These are phyloP conservation scores for Crioceris asparagi DNA, from an alignment of 2,888 invertebrate species.

Conservation along the genomic window DNA sequence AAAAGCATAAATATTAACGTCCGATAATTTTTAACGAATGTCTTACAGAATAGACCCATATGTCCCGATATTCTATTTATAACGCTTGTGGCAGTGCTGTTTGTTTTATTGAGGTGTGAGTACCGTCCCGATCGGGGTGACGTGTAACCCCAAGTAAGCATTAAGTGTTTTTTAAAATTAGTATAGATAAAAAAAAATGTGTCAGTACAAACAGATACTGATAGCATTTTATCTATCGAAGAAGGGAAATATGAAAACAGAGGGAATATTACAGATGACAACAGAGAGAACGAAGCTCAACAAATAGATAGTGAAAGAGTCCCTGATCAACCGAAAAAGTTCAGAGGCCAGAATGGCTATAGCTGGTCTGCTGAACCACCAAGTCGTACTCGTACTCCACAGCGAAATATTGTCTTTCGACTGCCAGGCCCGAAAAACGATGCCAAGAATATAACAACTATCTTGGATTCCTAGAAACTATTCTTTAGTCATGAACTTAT, in stretches of 20 bases:
- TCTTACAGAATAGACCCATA: too few relatives aligned
- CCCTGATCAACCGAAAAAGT: background rate
- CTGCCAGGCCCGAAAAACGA: conserved; percentile 1
- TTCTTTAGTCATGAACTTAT: too few relatives aligned
- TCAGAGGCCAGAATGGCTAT: background rate
- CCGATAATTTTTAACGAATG: too few relatives aligned
- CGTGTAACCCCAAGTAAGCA: too few relatives aligned
- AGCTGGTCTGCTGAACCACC: conserved; percentile 1
- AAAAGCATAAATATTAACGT: too few relatives aligned
- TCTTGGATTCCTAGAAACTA: conserved; percentile 1
- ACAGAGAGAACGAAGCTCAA: conserved; percentile 1
- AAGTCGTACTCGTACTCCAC: background rate
- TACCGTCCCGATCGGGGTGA: too few relatives aligned
- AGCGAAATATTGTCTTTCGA: background rate
- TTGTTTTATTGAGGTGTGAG: too few relatives aligned
- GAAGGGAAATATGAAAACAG: conserved; percentile 1
- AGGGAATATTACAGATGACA: conserved; percentile 1
- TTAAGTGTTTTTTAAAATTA: too few relatives aligned
- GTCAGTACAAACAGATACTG: background rate
- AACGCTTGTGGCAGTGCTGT: too few relatives aligned
- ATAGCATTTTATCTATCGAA: conserved; percentile 1
- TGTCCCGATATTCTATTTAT: too few relatives aligned
- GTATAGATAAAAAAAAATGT: conserved; percentile 1
- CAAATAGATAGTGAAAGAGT: conserved; percentile 2
- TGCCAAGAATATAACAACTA: conserved; percentile 2